These are phyloP conservation scores for Entomyzon cyanotis DNA, from an alignment of 2,113 vertebrate species.

Conservation along the genomic window DNA sequence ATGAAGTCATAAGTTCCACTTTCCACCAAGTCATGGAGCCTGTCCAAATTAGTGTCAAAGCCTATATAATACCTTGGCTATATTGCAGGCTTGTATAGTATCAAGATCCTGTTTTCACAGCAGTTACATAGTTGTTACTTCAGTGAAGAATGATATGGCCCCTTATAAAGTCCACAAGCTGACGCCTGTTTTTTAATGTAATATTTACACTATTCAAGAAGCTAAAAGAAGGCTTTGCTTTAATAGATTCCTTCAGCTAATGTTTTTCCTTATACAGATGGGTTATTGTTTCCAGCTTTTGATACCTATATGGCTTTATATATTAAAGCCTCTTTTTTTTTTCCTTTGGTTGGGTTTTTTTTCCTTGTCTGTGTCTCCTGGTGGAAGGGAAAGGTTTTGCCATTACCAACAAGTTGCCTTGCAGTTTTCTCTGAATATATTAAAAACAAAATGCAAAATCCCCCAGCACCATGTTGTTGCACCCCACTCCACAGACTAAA, in stretches of 20 bases:
- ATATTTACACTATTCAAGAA: conserved; percentile 65
- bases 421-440: not conserved
- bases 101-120: conserved; percentile 60
- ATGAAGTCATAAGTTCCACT: conserved; percentile 50
- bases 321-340: not conserved
- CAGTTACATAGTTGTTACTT: conserved; percentile 57
- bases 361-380: not conserved
- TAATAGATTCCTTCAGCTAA: conserved; percentile 63
- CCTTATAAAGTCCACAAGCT: conserved; percentile 53
- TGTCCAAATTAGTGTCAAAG: conserved; percentile 58
- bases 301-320: conserved; percentile 12
- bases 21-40: conserved; percentile 33
- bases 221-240: conserved; percentile 56
- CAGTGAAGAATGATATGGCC: conserved; percentile 55
- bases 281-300: conserved; percentile 65
- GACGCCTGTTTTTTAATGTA: conserved; percentile 62
- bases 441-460: not conserved
- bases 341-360: not conserved
- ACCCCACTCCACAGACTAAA: not conserved
- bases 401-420: not conserved
- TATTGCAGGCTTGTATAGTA: conserved; percentile 40
- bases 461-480: accelerated
- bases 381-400: not conserved
- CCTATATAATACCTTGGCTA: conserved; percentile 48
- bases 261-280: conserved; percentile 52